Conservation (phyloP, 2,888 invertebrate genomes). For the Leptinotarsa peninsularis region DNA sequence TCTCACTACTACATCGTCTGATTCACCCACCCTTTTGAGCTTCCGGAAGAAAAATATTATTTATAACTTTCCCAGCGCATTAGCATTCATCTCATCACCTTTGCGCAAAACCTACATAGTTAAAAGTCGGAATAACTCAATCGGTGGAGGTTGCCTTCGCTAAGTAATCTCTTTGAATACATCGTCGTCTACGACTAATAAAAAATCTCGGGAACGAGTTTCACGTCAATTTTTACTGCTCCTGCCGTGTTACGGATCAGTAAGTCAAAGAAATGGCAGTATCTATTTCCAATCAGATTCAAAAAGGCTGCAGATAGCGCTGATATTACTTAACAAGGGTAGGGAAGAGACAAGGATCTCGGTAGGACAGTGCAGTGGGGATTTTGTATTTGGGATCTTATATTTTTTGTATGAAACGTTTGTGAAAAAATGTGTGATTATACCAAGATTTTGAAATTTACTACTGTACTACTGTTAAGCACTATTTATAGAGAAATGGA, state of each 20-base stretch:
- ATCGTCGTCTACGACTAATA: conserved; percentile 18
- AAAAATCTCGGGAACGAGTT: conserved; percentile 45
- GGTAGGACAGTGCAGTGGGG: conserved; percentile 40
- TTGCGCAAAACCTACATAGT: not conserved
- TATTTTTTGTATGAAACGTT: too few relatives aligned
- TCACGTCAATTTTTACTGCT: conserved; percentile 48
- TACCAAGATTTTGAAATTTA: too few relatives aligned
- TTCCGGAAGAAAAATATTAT: not conserved
- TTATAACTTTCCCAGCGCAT: not conserved
- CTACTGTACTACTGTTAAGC: too few relatives aligned
- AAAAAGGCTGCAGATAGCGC: conserved; percentile 54
- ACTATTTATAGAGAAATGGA: too few relatives aligned
- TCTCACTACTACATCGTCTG: not conserved
- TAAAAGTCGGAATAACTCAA: conserved; percentile 25
- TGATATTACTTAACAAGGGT: conserved; percentile 57
- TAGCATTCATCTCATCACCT: not conserved
- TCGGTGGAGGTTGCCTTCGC: conserved; percentile 24
- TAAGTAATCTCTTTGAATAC: conserved; percentile 8
- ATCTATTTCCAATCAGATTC: conserved; percentile 61
- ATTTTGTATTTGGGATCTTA: not conserved
- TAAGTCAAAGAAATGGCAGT: conserved; percentile 63
- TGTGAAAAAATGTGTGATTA: too few relatives aligned
- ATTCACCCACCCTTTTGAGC: not conserved
- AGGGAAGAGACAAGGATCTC: conserved; percentile 54
- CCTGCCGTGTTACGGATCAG: conserved; percentile 57